A percentile compares a stretch with the other conserved stretches of the same genome.
Evolutionary conservation across 2,113 vertebrate species (phyloP).

Genomic region (Ondatra zibethicus): DNA sequence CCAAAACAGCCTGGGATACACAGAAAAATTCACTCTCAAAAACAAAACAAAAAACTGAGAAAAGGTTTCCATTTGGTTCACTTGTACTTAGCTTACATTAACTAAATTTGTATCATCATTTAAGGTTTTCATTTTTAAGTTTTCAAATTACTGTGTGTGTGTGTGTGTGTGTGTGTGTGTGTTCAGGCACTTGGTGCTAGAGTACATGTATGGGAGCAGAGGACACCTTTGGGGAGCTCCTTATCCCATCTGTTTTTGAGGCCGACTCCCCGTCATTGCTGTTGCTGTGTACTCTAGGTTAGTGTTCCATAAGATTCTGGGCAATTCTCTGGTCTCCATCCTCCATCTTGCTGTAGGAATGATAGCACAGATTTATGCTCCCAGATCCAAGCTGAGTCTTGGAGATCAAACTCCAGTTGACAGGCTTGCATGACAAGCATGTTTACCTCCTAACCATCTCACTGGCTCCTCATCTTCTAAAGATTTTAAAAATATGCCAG

Average conservation of each 20-base stretch:
- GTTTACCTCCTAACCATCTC: background rate
- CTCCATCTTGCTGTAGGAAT: background rate
- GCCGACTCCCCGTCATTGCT: background rate
- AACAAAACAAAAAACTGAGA: background rate
- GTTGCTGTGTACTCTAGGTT: background rate
- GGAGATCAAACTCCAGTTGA: background rate
- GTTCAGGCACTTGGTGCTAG: background rate
- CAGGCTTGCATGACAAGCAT: background rate
- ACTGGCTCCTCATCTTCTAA: background rate
- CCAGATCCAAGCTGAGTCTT: background rate
- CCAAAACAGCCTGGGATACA: background rate
- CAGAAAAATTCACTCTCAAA: background rate
- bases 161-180: accelerated
- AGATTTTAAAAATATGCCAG: background rate
- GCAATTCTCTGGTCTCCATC: background rate
- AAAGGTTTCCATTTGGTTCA: background rate
- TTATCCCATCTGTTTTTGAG: background rate
- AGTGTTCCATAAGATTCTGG: no score
- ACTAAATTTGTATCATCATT: background rate
- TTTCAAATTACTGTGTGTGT: background rate
- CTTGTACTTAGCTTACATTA: background rate
- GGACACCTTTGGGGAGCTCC: background rate
- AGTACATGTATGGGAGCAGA: background rate
- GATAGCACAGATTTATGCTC: background rate
- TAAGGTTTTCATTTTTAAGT: slow-evolving; percentile 24